These are phyloP conservation scores for Tinea pellionella DNA, from an alignment of 2,888 invertebrate genomes.

Conservation along the genomic window DNA sequence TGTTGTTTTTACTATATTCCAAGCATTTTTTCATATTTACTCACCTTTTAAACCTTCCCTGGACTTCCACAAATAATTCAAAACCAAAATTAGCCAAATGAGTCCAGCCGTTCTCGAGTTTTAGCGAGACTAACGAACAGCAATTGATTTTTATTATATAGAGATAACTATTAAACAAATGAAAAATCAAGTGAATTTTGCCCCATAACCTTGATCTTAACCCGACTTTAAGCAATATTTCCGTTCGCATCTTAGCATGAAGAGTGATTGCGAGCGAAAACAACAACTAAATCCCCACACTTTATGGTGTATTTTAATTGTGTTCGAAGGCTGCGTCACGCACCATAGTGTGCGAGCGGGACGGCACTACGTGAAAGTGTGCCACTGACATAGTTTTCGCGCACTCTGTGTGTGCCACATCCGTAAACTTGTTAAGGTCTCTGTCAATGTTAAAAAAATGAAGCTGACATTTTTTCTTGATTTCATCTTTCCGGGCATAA, in stretches of 20 bases:
- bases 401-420: conserved; percentile 30
- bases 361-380: conserved; percentile 39
- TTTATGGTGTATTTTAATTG: neutral
- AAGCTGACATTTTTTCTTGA: too few species aligned
- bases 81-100: too few species aligned
- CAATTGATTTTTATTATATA: too few species aligned
- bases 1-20: too few species aligned
- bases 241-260: conserved; percentile 19
- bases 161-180: neutral
- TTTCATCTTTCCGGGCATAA: too few species aligned
- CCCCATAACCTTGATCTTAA: conserved; percentile 50
- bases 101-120: too few species aligned
- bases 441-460: neutral
- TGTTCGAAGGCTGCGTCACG: neutral
- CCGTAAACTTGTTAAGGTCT: conserved; percentile 28
- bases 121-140: too few species aligned
- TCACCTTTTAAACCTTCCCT: too few species aligned
- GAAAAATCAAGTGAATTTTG: conserved; percentile 12
- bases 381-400: conserved; percentile 38
- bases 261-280: too few species aligned
- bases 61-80: too few species aligned
- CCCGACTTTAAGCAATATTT: conserved; percentile 24
- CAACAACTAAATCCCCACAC: too few species aligned
- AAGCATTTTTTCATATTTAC: too few species aligned
- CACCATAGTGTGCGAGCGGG: conserved; percentile 22